Evolutionary conservation across 2,888 invertebrate species (phyloP), one percentile per base, ranked within the genome.

Genomic region (Caenorhabditis sp.): DNA sequence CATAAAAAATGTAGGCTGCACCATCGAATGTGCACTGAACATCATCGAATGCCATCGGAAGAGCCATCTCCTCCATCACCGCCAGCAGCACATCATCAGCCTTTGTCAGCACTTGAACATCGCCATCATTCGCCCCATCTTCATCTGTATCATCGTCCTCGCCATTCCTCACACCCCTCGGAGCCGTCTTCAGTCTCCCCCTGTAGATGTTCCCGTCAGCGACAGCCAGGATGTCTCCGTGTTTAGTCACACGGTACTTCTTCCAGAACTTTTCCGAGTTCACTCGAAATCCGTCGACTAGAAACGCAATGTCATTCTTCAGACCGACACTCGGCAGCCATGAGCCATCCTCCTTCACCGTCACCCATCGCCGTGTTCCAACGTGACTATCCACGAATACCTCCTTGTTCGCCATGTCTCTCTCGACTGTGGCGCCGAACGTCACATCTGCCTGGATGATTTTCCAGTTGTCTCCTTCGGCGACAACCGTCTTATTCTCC

Each of bases 211-310:
- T 61, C 0, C 24, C 38, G 14, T 61, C 61, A 3, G 19, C 38
- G 1, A 41, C 5, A 7, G 61, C 61, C 0, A 7, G 41, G 12
- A 41, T 41, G 4, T 16, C 31, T 24, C 38, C 41, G 12, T 61
- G 10, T 6, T 16, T 10, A 2, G 5, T 35, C 10, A 22, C 22
- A 8, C 7, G 16, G 14, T 41, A 61, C 0, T 41, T 41, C 0
- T 41, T 41, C 41, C 41, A 41, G 10, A 61, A 24, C 2, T 35
- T 19, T 41, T 61, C 61, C 6, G 22, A 19, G 22, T 61, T 35
- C 41, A 61, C 38, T 12, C 61, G 38, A 14, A 61, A 61, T 24
- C 61, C 61, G 10, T 61, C 61, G 10, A 35, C 19, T 0, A 61
- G 22, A 14, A 38, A 61, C 0, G 14, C 24, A 3, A 61, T 61